Base-by-base conservation (phyloP, 2,113 vertebrate genomes). In the Archilochus colubris region DNA sequence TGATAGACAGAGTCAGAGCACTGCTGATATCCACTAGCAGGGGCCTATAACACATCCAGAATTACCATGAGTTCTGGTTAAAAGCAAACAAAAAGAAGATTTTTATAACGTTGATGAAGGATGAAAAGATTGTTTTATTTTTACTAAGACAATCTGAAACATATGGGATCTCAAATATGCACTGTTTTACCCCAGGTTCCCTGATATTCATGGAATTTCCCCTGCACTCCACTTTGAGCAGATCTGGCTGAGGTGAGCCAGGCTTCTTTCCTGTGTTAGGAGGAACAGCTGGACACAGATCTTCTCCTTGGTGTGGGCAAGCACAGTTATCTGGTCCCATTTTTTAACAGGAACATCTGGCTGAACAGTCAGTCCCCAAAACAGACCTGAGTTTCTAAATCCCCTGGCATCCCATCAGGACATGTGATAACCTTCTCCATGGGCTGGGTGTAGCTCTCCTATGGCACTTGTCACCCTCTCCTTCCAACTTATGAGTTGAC, bases 181-280 rank as follows among this genome's bases (percentile, higher is more conserved):
- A 24, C 27, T 74, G 46, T 81, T 93, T 81, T 72, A 92, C 86
- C 53, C 57, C 68, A 57, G 73, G 38, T 68, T 88, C 92, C 61
- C 38, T 57, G 31, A 81, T 61, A 91, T 88, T 91, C 30, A 6
- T 72, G 92, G 92, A 94, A 94, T 95, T 95, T 94, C 74, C 88
- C 66, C 36, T 64, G 55, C 38, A 38, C 68, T 91, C 89, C 44
- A 36, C 58, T 67, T 63, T 55, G 83, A 83, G 81, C 3, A 3
- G 72, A 74, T 48, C 57, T 70, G 48, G 48, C 53, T 92, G 94
- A 95, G 57, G 77, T 86, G 88, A 93, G 36, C 57, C 64, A 83
- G 48, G 19, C 44, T 72, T 81, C 48, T 86, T 72, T 81, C 53
- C 38, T 33, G 16, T 5, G 0, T 61, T 72, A 77, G 76, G 30